Conservation (phyloP, 2,113 vertebrate species). For the Hystrix cristata region DNA sequence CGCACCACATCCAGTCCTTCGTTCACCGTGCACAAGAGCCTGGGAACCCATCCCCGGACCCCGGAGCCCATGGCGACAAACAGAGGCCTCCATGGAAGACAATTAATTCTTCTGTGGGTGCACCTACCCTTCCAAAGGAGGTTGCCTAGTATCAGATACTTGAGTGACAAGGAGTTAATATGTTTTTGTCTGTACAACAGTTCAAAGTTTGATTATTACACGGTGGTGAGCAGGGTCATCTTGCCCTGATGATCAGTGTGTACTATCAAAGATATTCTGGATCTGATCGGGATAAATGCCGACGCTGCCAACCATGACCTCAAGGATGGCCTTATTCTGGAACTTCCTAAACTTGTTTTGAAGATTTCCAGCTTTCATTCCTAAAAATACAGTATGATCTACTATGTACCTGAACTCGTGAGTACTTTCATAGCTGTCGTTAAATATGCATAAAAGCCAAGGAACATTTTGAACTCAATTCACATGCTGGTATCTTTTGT, state of each 20-base stretch:
- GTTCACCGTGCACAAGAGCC: neutral
- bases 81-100: neutral
- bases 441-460: slow-evolving; percentile 63
- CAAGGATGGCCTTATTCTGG: neutral
- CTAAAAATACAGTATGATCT: slow-evolving; percentile 33
- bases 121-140: neutral
- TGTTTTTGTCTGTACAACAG: neutral
- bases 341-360: neutral
- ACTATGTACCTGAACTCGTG: neutral
- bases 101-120: neutral
- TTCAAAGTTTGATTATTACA: neutral
- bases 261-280: neutral
- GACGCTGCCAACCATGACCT: neutral
- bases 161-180: neutral
- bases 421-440: neutral
- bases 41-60: too few species aligned
- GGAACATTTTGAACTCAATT: slow-evolving; percentile 23
- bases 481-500: slow-evolving; percentile 35
- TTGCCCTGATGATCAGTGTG: neutral
- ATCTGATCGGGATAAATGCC: neutral
- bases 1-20: too few species aligned
- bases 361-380: slow-evolving; percentile 20
- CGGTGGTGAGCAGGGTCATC: neutral
- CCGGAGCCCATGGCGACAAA: neutral
- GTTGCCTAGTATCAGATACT: neutral